Conservation (phyloP, 2,888 invertebrate genomes). For the Cryptosula pallasiana region DNA sequence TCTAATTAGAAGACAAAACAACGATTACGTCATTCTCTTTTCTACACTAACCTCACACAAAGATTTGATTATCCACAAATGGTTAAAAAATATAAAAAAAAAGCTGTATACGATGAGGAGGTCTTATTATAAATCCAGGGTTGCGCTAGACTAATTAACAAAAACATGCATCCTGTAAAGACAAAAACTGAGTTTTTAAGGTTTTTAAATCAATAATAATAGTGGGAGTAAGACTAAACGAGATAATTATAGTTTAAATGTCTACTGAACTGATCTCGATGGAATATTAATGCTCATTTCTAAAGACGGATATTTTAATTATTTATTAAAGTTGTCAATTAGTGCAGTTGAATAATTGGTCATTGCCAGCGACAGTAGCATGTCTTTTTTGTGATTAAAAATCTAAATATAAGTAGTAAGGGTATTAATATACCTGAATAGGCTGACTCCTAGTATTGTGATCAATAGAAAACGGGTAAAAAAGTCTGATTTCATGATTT, state of each 20-base stretch:
- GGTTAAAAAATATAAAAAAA: not conserved
- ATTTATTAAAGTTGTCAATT: no score
- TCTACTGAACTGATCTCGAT: no score
- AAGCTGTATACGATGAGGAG: not conserved
- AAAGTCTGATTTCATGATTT: not conserved
- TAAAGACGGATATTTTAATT: no score
- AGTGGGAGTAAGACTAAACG: no score
- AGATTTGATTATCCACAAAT: constrained; percentile 5
- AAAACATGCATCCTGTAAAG: no score
- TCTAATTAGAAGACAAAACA: not conserved
- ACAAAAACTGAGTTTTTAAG: no score
- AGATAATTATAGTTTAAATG: no score
- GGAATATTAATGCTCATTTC: no score
- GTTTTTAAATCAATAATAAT: no score
- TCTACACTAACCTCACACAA: not conserved
- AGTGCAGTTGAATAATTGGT: no score
- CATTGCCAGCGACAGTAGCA: no score
- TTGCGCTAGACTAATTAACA: not conserved
- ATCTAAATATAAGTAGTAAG: not conserved
- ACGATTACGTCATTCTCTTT: not conserved
- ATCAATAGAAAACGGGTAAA: not conserved
- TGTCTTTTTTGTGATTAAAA: no score
- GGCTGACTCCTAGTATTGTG: not conserved
- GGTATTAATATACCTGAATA: not conserved
- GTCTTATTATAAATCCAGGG: not conserved